These are phyloP conservation scores for Bergia puertoricense DNA, from an alignment of 92 coral and sea anemone species.

Conservation along the genomic window DNA sequence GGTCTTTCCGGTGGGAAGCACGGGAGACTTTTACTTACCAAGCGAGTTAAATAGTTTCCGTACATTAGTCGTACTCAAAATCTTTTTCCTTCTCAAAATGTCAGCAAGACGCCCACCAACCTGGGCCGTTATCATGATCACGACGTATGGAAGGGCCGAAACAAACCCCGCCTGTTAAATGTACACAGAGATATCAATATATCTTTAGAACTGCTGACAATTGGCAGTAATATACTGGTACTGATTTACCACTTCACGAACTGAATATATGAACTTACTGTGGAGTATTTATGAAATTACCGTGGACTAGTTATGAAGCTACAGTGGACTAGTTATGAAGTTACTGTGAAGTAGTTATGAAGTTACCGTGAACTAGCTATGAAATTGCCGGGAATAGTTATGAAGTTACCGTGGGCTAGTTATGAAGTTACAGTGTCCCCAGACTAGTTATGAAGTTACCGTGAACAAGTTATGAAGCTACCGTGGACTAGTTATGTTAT, in stretches of 20 bases:
- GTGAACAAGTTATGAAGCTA: no score
- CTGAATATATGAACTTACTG: neutral
- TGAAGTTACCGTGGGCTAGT: no score
- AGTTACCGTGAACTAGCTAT: neutral
- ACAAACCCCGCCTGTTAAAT: slow-evolving; percentile 89
- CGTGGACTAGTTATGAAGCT: neutral
- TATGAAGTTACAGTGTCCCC: no score
- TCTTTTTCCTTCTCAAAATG: slow-evolving; percentile 62
- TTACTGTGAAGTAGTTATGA: neutral
- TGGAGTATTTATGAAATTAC: neutral
- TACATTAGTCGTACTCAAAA: slow-evolving; percentile 74
- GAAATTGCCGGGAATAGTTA: neutral
- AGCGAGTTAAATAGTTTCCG: slow-evolving; percentile 79
- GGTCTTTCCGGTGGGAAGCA: neutral
- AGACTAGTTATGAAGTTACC: no score
- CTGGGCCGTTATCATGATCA: slow-evolving; percentile 83
- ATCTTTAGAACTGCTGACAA: neutral
- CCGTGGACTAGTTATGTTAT: no score
- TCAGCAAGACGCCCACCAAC: slow-evolving; percentile 84
- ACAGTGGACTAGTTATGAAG: neutral
- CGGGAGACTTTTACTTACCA: slow-evolving; percentile 57
- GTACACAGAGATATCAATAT: neutral
- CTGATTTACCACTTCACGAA: neutral
- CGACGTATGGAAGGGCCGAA: slow-evolving; percentile 87
- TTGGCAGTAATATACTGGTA: neutral